Evolutionary conservation across 2,797 vertebrate genomes (phyloP), one percentile per base, ranked within the genome.

Genomic region (Tinamus major): DNA sequence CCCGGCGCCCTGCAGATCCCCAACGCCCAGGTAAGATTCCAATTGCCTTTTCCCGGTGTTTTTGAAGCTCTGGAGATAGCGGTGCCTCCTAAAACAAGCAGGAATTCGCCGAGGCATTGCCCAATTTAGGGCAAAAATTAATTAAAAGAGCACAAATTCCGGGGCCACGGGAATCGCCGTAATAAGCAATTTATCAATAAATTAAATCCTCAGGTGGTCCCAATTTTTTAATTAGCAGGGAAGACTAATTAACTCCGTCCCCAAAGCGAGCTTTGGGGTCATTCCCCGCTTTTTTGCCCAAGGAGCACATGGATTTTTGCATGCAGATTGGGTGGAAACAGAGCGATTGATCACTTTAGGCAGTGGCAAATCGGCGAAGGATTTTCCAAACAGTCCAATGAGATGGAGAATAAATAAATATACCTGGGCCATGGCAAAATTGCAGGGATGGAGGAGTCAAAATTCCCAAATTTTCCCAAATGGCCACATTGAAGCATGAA

Each of bases 1-100:
- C 98, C 99, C 70, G 98, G 99, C 96, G 98, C 99, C 97, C 99
- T 99, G 97, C 99, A 99, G 98, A 98, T 99, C 97, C 99, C 99
- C 98, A 99, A 97, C 49, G 97, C 99, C 90, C 99, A 99, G 99
- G 99, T 99, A 97, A 98, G 97, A 72, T 10, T 6, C 16, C 0
- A 0, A 6, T 7, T 26, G 3, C 26, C 46, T 31, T 13, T 0
- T 6, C 0, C 1, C 9, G 0, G 0, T 0, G 3, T 21, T 35
- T 21, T 11, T 12, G 55, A 31, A 11, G 31, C 31, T 19, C 31
- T 18, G 29, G 53, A 29, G 9, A 55, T 31, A 31, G 27, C 9
- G 6, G 31, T 12, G 55, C 18, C 31, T 56, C n/a, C 55, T n/a
- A 56, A 55, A 55, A 17, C 53, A 56, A 31, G 29, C 55, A 19